Percentiles rank a stretch among this genome's conserved stretches.
These are phyloP conservation scores for Zelleria hepariella DNA, from an alignment of 2,888 invertebrate genomes.

Conservation along the genomic window DNA sequence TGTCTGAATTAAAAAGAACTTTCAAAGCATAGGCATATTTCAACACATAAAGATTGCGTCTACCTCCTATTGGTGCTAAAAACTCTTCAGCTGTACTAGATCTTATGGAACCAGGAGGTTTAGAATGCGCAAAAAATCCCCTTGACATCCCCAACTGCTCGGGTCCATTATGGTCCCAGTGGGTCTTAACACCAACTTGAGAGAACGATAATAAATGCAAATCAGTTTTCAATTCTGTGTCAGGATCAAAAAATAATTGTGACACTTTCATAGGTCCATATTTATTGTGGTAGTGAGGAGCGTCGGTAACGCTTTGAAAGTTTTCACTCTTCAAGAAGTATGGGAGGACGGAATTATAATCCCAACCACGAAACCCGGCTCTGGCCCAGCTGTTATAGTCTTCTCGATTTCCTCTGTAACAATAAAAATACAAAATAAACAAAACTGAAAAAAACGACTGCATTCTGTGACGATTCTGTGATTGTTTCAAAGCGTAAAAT, in stretches of 20 bases:
- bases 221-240: not conserved
- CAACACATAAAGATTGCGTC: conserved; percentile 3
- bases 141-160: conserved; percentile 1
- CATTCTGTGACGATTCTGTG: no score
- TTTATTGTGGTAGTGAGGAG: not conserved
- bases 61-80: not conserved
- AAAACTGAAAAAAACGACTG: no score
- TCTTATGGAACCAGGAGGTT: not conserved
- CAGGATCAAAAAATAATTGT: not conserved
- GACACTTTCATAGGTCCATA: not conserved
- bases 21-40: conserved; percentile 7
- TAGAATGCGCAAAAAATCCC: not conserved
- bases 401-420: conserved; percentile 5
- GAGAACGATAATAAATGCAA: not conserved
- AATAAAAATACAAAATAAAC: not conserved
- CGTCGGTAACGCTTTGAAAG: not conserved
- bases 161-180: conserved; percentile 3
- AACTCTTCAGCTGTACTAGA: conserved; percentile 2
- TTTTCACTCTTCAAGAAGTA: conserved; percentile 3
- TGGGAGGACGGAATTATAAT: not conserved
- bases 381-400: conserved; percentile 5
- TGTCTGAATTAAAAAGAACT: conserved; percentile 1
- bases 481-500: no score
- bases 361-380: conserved; percentile 3
- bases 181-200: not conserved